Evolutionary conservation across 2,113 vertebrate species (phyloP), one percentile per base, ranked within the genome.

Genomic region (Phasianus colchicus): DNA sequence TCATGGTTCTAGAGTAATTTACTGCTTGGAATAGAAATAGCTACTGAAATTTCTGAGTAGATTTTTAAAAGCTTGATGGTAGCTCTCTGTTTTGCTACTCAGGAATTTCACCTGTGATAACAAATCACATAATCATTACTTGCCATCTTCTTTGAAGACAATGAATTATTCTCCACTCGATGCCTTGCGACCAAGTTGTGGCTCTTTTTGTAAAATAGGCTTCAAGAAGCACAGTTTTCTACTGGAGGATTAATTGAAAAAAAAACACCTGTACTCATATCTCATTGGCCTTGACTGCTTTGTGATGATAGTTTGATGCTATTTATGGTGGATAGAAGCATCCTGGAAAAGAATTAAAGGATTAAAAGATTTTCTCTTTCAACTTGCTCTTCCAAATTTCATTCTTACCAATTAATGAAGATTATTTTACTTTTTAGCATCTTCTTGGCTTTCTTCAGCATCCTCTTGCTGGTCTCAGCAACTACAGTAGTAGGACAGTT

Each of bases 381-480:
- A 16, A 13, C 16, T 89, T 80, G 22, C 18, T 66, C 8, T 67
- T 89, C 32, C 18, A 25, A 9, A 67, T 85, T 80, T 55, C 4
- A 27, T 86, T 65, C 65, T 80, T 70, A 58, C 9, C 0, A 4
- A 58, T 86, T 89, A 92, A 91, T 83, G 30, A 70, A 45, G 45
- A 47, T 86, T 88, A n/a, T 94, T 97, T 88, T 97, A 27, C 66
- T 96, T 96, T 47, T 40, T 92, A 99, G 99, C 83, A 50, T 99
- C 45, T 98, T 98, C 55, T 96, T 99, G 96, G 97, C 98, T 93
- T 55, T 96, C 92, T 98, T 99, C 89, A 98, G 98, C 42, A 97
- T 99, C 78, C 97, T 98, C 30, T 98, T 98, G 98, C 96, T 99
- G 89, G 96, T 99, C n/a, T 87, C 97, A 7, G 98, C 99, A 90